A percentile compares a stretch with the other conserved stretches of the same genome.
Evolutionary conservation across 2,797 vertebrate genomes (phyloP).

Genomic region (Acrossocheilus wenchowensis): DNA sequence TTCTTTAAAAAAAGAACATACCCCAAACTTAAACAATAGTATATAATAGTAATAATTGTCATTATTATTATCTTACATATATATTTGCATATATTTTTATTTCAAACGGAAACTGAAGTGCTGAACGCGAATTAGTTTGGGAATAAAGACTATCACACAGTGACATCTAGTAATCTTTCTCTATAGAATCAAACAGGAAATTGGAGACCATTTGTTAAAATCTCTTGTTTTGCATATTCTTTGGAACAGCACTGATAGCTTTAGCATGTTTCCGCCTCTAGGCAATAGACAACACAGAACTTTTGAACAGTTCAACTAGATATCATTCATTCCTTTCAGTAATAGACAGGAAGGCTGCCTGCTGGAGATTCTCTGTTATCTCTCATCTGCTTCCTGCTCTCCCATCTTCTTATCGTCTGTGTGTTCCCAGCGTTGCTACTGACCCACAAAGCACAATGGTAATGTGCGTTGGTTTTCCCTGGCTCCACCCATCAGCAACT

Average conservation of each 20-base stretch:
- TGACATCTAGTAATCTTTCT: slow-evolving; percentile 71
- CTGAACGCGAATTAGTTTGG: background rate
- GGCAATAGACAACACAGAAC: slow-evolving; percentile 61
- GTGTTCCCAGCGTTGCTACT: slow-evolving; percentile 51
- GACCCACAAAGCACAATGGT: slow-evolving; percentile 53
- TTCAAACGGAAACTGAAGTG: background rate
- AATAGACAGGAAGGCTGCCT: slow-evolving; percentile 68
- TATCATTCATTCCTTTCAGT: slow-evolving; percentile 75
- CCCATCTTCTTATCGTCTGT: slow-evolving; percentile 59
- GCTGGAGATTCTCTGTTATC: slow-evolving; percentile 60
- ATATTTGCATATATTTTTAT: background rate
- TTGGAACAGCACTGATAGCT: slow-evolving; percentile 64
- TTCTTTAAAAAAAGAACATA: background rate
- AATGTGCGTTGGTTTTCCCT: slow-evolving; percentile 63
- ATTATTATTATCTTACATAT: background rate
- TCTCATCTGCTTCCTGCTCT: slow-evolving; percentile 66
- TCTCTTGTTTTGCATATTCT: slow-evolving; percentile 69
- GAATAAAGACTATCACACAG: slow-evolving; percentile 26
- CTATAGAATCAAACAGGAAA: slow-evolving; percentile 64
- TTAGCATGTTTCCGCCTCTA: slow-evolving; percentile 56
- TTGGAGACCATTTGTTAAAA: slow-evolving; percentile 60
- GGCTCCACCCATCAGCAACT: slow-evolving; percentile 51
- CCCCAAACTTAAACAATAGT: background rate
- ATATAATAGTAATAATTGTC: background rate
- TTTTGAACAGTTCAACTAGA: slow-evolving; percentile 66